A percentile compares a stretch with the other conserved stretches of the same genome.
phyloP scores from a whole-genome alignment of 2,888 invertebrate species.

The Ormyrus nitidulus region DNA sequence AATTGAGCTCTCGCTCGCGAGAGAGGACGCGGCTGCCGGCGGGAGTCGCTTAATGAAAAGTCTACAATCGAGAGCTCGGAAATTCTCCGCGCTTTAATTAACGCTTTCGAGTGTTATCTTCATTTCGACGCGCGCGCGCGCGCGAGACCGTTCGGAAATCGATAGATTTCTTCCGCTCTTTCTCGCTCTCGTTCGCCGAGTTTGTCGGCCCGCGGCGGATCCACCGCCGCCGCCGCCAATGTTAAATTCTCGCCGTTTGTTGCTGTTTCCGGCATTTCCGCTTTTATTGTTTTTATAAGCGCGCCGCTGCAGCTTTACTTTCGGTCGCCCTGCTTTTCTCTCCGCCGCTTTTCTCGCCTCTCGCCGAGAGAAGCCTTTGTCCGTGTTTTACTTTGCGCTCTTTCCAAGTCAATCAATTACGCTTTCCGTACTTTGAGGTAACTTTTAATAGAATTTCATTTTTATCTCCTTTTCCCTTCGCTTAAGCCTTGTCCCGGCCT shows the following conservation, averaged over 20 bases:
- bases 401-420: conserved; percentile 45
- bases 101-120: conserved; percentile 60
- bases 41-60: conserved; percentile 65
- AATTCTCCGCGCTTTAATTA: conserved; percentile 64
- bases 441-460: conserved; percentile 35
- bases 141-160: conserved; percentile 44
- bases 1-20: conserved; percentile 57
- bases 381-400: not conserved
- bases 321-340: not conserved
- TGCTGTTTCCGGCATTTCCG: conserved; percentile 35
- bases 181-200: conserved; percentile 13
- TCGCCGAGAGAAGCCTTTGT: not conserved
- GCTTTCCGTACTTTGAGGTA: conserved; percentile 15
- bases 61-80: conserved; percentile 59
- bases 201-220: conserved; percentile 38
- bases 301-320: not conserved
- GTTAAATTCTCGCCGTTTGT: conserved; percentile 51
- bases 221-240: conserved; percentile 12
- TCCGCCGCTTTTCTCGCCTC: conserved; percentile 14
- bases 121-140: conserved; percentile 48
- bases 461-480: not conserved
- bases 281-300: conserved; percentile 37
- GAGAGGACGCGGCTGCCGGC: conserved; percentile 38
- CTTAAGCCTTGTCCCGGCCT: not conserved
- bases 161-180: conserved; percentile 51